Base-by-base conservation (phyloP, 2,113 vertebrate genomes). In the Gambusia holbrooki region DNA sequence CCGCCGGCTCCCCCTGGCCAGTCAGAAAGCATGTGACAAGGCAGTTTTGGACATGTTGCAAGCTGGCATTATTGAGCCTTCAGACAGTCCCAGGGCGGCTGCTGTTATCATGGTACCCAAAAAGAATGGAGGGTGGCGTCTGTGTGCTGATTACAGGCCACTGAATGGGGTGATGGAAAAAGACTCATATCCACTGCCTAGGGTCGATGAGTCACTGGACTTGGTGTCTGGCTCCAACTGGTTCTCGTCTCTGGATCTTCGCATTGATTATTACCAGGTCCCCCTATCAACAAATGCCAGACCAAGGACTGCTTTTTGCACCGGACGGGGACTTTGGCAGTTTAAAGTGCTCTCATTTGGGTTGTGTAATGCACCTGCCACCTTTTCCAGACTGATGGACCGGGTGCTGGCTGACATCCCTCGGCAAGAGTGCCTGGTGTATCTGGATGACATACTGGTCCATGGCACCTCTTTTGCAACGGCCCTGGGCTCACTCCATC, bases 361-460 rank as follows among this genome's bases (percentile, higher is more conserved):
- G 14, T 13, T 42, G 12, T 42, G 13, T 13, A 4, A 15, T 42
- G 13, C 40, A 42, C 13, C 40, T 42, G 40, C 40, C 14, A 15
- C 13, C 13, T 15, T 42, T 42, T 42, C 40, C 40, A 42, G 40
- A 2, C 40, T 42, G 40, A 42, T 42, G 13, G 40, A 13, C 40
- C 4, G 13, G 14, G 40, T 42, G 3, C 14, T 42, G 40, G 40
- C 14, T 15, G 13, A 42, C n/a, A 27, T 61, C 60, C n/a, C 60
- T 61, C 27, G 33, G 8, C 33, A 35, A 35, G 33, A 35, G 33
- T 61, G n/a, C 58, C 22, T 27, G 58, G 58, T 28, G n/a, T 61
- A 61, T 61, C 58, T 61, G 58, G 58, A 61, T 61, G 58, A 61
- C 58, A 61, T 61, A 61, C 58, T 61, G 58, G 58, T 61, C 58